Evolutionary conservation across 2,888 invertebrate species (phyloP), one percentile per base, ranked within the genome.

Genomic region (Abscondita cerata): DNA sequence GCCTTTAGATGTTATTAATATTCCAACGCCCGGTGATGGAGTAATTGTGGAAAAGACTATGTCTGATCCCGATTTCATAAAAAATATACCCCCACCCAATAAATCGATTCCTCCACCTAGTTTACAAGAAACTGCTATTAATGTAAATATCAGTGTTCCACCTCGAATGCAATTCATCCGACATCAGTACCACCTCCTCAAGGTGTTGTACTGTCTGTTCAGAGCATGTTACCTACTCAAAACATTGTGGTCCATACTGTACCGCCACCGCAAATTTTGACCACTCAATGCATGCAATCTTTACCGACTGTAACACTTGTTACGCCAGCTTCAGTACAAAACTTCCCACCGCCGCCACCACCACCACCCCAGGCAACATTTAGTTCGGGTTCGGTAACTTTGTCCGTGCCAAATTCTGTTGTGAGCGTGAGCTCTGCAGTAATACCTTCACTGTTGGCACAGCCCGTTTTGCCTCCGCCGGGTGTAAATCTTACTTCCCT

Each of bases 1-100:
- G 68, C 86, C 87, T 47, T 75, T 87, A 71, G 87, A 88, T 70
- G 80, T 84, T 51, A 80, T 84, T 68, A 84, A 84, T 67, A 84
- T 85, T 65, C 85, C 86, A 1, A 80, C 82, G 15, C 82, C 83
- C 1, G 77, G 67, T 38, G 79, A 80, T 34, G 62, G 59, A 36
- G 64, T 53, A 63, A 72, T 65, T 46, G 51, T 70, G 13, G 72
- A 72, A 52, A 73, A 77, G 25, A 67, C 64, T 33, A 74, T 76
- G 46, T 72, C 78, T 1, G 76, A 78, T 68, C 72, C 77, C 0
- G 78, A 79, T 60, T 80, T 81, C 66, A 75, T 81, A 25, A 81
- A 80, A 68, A 81, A 78, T 68, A 75, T 81, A n/a, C 81, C 81
- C 1, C 81, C 81, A 2, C 81, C 81, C 1, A 81, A 81, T 68